Evolutionary conservation across 2,888 invertebrate genomes (phyloP).

Genomic region (Girardia tigrina): DNA sequence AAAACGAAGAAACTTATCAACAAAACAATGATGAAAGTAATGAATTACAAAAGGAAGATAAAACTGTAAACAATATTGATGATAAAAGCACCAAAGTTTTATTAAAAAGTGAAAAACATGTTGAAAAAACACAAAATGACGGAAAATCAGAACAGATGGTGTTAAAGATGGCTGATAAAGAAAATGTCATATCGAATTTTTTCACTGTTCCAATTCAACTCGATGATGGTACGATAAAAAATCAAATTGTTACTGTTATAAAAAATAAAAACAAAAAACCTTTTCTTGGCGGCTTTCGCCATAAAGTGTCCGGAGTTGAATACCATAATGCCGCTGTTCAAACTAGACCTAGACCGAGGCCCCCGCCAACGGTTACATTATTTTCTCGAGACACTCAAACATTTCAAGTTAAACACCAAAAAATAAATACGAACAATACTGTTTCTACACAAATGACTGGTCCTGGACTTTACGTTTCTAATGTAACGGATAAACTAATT

Average conservation of each 20-base stretch:
- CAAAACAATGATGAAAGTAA: too few relatives aligned
- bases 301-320: conserved; percentile 59
- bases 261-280: conserved; percentile 56
- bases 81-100: too few relatives aligned
- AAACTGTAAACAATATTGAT: too few relatives aligned
- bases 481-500: conserved; percentile 45
- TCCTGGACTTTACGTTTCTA: conserved; percentile 48
- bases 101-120: too few relatives aligned
- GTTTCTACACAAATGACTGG: conserved; percentile 51
- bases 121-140: too few relatives aligned
- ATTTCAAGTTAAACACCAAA: conserved; percentile 42
- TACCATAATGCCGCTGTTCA: conserved; percentile 72
- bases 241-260: conserved; percentile 49
- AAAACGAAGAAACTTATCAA: too few relatives aligned
- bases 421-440: conserved; percentile 48
- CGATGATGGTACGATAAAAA: conserved; percentile 43
- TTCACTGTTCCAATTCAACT: conserved; percentile 45
- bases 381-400: conserved; percentile 50
- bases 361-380: conserved; percentile 41
- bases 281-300: conserved; percentile 66
- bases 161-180: too few relatives aligned
- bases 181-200: too few relatives aligned
- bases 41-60: too few relatives aligned
- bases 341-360: conserved; percentile 54
- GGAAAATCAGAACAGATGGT: too few relatives aligned